Evolutionary conservation across 2,113 vertebrate species (phyloP).

Genomic region (Tautogolabrus adspersus): DNA sequence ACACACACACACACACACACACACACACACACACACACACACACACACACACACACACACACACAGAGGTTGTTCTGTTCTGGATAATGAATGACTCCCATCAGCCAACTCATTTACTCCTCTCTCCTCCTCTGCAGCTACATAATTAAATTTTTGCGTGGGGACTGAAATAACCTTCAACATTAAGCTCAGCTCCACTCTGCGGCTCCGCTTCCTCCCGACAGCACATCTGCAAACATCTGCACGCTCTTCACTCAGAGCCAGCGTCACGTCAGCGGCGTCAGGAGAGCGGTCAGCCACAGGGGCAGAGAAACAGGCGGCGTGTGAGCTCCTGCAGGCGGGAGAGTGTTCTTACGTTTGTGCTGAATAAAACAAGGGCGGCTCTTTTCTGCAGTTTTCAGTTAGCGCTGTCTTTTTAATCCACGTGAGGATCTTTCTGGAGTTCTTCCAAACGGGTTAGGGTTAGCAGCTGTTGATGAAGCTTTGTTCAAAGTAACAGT

Average conservation of each 20-base stretch:
- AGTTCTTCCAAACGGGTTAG: no score
- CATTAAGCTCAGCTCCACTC: not conserved
- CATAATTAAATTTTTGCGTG: constrained; percentile 37
- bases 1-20: not conserved
- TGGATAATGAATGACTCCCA: constrained; percentile 57
- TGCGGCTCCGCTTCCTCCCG: not conserved
- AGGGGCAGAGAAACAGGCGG: not conserved
- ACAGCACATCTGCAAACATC: constrained; percentile 15
- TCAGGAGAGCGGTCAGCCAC: not conserved
- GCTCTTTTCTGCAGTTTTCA: no score
- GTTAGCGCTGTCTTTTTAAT: no score
- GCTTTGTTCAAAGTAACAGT: no score
- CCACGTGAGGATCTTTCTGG: no score
- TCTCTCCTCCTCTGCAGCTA: constrained; percentile 31
- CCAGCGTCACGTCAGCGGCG: not conserved
- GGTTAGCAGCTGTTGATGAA: no score
- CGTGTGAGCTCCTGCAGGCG: not conserved
- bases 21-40: constrained; percentile 1
- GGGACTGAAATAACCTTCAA: constrained; percentile 39
- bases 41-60: not conserved
- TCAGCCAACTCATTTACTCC: constrained; percentile 48
- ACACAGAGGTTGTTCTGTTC: constrained; percentile 11
- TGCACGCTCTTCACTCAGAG: not conserved
- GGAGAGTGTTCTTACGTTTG: no score
- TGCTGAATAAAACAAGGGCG: not conserved